Base-by-base conservation (phyloP, 2,113 vertebrate species). In the Podilymbus podiceps region DNA sequence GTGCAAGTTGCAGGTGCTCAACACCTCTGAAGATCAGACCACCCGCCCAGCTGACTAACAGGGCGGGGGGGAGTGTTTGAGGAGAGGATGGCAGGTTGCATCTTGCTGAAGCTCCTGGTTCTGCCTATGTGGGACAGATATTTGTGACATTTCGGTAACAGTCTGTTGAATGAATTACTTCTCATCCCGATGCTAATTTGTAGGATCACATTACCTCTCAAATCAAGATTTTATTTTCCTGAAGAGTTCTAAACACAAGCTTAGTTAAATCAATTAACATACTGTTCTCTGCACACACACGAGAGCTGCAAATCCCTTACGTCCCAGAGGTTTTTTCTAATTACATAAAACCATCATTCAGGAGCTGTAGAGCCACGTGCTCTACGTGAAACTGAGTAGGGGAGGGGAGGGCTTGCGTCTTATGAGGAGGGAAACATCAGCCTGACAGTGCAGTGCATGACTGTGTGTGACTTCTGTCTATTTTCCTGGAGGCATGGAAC, bases 1-100 rank as follows among this genome's bases (percentile, higher is more conserved):
- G 86, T 81, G 58, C 64, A 78, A 85, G 60, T 75, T 93, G 83
- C 80, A 90, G 86, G 80, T 90, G 75, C n/a, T 93, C 62, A 69
- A 27, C 35, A 68, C 35, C 64, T 86, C 85, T 84, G 85, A 88
- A 50, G 56, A 86, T 77, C 38, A 86, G 40, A 60, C 72, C 64
- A 56, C 38, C 38, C 2, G 8, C 60, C 44, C 60, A 23, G 64
- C 21, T 96, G 92, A 84, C 56, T 93, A 72, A 86, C 11, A 23
- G 44, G 17, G 24, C 38, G 47, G 30, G 49, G 56, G 67, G 78
- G 42, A 52, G 75, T 62, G 44, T 19, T 59, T 52, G 79, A n/a
- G 38, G 21, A 3, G 12, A 24, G 10, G 5, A 46, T 13, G 18
- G 40, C 56, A 79, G 24, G 10, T 15, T 92, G 28, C 60, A n/a